These are phyloP conservation scores for Xestia rhomboidea DNA, from an alignment of 2,888 invertebrate species.

Conservation along the genomic window DNA sequence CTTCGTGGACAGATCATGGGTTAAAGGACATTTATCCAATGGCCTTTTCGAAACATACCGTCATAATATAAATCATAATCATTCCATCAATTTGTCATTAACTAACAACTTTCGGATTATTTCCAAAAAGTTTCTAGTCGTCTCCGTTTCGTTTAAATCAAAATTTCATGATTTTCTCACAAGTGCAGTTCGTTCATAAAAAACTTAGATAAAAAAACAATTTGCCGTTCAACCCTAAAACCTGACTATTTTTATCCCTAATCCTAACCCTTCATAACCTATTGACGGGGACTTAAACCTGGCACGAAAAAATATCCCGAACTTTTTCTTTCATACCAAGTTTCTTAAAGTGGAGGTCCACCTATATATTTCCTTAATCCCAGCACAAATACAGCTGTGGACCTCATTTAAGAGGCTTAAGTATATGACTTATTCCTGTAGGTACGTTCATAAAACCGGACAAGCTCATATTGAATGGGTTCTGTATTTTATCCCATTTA, in stretches of 20 bases:
- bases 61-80: no score
- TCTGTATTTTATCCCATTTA: constrained; percentile 27
- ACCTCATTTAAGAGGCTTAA: constrained; percentile 65
- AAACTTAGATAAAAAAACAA: not conserved
- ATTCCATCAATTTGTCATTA: not conserved
- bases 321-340: constrained; percentile 41
- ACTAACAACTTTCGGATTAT: not conserved
- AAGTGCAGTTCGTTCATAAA: not conserved
- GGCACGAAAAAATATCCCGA: constrained; percentile 17
- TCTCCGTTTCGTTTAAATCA: not conserved
- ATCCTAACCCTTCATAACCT: constrained; percentile 32
- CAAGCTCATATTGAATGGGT: constrained; percentile 25
- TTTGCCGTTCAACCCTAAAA: not conserved
- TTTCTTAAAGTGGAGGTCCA: constrained; percentile 26
- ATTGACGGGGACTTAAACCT: constrained; percentile 30
- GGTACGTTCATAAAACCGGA: constrained; percentile 31
- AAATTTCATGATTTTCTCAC: not conserved
- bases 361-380: constrained; percentile 64
- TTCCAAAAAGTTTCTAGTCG: not conserved
- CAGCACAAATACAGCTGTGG: constrained; percentile 64
- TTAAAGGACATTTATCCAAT: not conserved
- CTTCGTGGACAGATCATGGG: no score
- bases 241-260: constrained; percentile 4
- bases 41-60: not conserved
- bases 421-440: constrained; percentile 15